A percentile compares a stretch with the other conserved stretches of the same genome.
These are phyloP conservation scores for Grammomys surdaster DNA, from an alignment of 2,113 vertebrate genomes.

Conservation along the genomic window DNA sequence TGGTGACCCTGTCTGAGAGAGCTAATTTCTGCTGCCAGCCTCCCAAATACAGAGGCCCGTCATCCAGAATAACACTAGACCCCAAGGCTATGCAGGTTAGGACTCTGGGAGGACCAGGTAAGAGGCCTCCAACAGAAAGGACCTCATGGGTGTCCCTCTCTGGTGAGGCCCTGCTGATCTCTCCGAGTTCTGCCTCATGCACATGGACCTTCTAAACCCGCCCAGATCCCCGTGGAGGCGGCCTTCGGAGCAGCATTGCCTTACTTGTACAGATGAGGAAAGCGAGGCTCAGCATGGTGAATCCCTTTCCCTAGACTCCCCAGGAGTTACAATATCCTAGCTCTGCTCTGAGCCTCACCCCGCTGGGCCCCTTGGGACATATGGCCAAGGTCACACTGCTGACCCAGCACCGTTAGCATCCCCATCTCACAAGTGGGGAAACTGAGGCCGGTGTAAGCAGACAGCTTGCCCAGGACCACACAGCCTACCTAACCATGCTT, in stretches of 20 bases:
- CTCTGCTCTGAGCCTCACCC: neutral
- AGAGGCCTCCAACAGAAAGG: too few species aligned
- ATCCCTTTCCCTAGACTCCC: neutral
- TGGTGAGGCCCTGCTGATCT: too few species aligned
- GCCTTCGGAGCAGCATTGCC: neutral
- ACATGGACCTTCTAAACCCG: rapidly evolving
- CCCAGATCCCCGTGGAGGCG: neutral
- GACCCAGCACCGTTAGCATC: neutral
- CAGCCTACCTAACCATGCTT: neutral
- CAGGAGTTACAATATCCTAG: rapidly evolving
- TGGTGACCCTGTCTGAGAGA: too few species aligned
- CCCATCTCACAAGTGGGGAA: neutral
- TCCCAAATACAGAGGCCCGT: too few species aligned
- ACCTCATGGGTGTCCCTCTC: too few species aligned
- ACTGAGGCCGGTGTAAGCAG: neutral
- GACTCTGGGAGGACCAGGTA: too few species aligned
- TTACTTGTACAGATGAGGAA: neutral
- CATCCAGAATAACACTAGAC: too few species aligned
- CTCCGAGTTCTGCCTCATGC: too few species aligned
- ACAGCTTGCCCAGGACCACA: neutral
- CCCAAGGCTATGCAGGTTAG: too few species aligned
- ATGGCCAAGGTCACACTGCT: neutral
- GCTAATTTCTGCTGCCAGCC: too few species aligned
- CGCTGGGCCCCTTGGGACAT: neutral
- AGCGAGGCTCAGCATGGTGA: neutral